Base-by-base conservation (phyloP, 2,888 invertebrate genomes). In the Pristionchus entomophagus region DNA sequence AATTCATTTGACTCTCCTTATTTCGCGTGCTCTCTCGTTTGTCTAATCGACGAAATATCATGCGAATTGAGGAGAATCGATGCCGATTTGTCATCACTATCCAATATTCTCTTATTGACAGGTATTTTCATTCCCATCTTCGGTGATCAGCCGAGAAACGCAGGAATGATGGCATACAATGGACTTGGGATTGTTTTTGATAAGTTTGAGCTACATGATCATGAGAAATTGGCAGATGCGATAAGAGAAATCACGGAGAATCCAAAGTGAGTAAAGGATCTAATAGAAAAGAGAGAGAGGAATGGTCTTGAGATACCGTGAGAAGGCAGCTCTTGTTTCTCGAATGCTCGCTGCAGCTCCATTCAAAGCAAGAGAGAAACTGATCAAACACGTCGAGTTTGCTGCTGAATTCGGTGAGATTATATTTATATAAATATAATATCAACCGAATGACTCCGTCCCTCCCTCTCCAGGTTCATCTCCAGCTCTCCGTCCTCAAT, bases 161-260 rank as follows among this genome's bases (percentile, higher is more conserved):
- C 65, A 14, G 65, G 69, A 69, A 69, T 69, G 69, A 69, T 69
- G 69, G 69, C 17, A 38, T 69, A 69, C 38, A 38, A 17, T 35
- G 69, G 69, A 69, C 29, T 69, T 12, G 69, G 69, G 5, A 22
- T 69, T 19, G 69, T 69, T 5, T 69, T 69, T 19, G 69, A 69
- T 41, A 69, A 69, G 22, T 69, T 69, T 69, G 69, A 69, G 0
- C 38, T 69, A 1, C 69, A 69, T n/a, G 69, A 69, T n/a, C 38
- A 69, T 22, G 69, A 69, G 4, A 69, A 69, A 69, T 69, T 69
- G 22, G 32, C 17, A 22, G 69, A 17, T 22, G 38, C 69, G 5
- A 69, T 69, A 38, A 69, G 69, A 69, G 69, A 69, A 73, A 41
- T 73, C 32, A 73, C 73, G 19, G 73, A 73, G 41, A 73, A 73